Percentiles rank a stretch among this genome's conserved stretches.
phyloP scores from a whole-genome alignment of 2,113 vertebrate species.

The Laticauda laticaudata region DNA sequence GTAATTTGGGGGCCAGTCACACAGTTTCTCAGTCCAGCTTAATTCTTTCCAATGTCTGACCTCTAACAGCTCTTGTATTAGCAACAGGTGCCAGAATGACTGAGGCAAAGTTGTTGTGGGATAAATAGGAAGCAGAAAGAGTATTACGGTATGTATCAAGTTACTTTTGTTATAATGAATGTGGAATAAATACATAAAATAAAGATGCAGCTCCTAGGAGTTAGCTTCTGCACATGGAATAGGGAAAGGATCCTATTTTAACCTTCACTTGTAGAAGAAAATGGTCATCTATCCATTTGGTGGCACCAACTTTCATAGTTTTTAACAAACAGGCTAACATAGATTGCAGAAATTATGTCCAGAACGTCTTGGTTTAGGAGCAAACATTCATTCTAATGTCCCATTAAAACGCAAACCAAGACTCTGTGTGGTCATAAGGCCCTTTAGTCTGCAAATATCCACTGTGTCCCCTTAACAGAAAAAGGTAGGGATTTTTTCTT shows the following conservation, averaged over 20 bases:
- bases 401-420: conserved; percentile 39
- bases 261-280: not conserved
- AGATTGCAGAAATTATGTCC: not conserved
- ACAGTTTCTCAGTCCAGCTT: not conserved
- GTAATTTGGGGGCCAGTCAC: not conserved
- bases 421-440: conserved; percentile 45
- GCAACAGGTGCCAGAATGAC: not conserved
- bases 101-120: not conserved
- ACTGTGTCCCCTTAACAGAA: conserved; percentile 42
- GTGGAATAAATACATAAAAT: not conserved
- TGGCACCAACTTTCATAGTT: conserved; percentile 11
- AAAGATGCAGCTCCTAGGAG: not conserved
- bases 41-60: not conserved
- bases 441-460: conserved; percentile 41
- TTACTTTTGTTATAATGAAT: not conserved
- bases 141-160: not conserved
- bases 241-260: not conserved
- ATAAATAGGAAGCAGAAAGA: not conserved
- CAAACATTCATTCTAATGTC: conserved; percentile 43
- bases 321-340: conserved; percentile 47
- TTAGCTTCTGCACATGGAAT: not conserved
- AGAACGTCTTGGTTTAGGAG: conserved; percentile 42
- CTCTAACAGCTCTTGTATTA: not conserved
- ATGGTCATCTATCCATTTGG: not conserved
- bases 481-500: conserved; percentile 15